A percentile compares a stretch with the other conserved stretches of the same genome.
Evolutionary conservation across 2,888 invertebrate species (phyloP).

Genomic region (Oithona nana): DNA sequence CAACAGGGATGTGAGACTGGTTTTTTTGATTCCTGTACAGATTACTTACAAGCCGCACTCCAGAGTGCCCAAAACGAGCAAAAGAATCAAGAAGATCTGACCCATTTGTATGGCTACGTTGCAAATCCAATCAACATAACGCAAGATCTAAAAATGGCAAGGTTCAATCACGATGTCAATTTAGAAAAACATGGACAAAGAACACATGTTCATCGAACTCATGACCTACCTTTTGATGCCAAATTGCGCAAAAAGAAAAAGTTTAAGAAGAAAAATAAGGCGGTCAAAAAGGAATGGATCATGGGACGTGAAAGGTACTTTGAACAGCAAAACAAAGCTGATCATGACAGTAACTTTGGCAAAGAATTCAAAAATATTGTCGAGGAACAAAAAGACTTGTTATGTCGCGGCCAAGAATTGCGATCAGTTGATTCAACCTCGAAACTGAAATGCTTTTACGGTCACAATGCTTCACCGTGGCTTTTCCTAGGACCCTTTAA

Average conservation of each 20-base stretch:
- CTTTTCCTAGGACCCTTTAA: conserved; percentile 8
- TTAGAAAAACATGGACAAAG: neutral
- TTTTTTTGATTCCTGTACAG: neutral
- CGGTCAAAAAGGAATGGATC: neutral
- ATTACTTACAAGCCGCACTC: neutral
- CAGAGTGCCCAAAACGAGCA: neutral
- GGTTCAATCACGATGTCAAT: neutral
- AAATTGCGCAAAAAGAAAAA: conserved; percentile 3
- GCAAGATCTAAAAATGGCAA: neutral
- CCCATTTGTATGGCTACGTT: neutral
- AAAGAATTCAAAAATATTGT: neutral
- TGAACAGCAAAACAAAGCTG: neutral
- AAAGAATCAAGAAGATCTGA: neutral
- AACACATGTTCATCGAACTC: neutral
- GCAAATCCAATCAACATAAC: neutral
- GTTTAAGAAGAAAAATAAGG: neutral
- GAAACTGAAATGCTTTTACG: conserved; percentile 7
- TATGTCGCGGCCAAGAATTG: neutral
- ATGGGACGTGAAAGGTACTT: neutral
- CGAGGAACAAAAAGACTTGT: neutral
- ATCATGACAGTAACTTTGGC: neutral
- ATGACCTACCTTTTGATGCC: neutral
- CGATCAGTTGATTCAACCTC: neutral
- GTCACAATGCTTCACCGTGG: neutral
- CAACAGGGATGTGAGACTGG: neutral